phyloP scores from a whole-genome alignment of 2,113 vertebrate genomes.

The Neotoma lepida region DNA sequence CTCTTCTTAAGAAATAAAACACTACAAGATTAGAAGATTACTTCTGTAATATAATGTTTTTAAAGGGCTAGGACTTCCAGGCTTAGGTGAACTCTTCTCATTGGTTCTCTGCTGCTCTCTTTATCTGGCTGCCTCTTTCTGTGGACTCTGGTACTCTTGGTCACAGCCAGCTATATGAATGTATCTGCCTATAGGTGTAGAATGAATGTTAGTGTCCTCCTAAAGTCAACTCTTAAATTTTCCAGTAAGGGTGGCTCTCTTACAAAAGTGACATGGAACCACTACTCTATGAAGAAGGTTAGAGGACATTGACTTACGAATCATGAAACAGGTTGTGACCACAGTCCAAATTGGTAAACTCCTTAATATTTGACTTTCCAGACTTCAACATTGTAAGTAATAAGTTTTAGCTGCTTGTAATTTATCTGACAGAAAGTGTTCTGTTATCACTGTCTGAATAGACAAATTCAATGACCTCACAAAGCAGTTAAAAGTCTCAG shows the following conservation, averaged over 20 bases:
- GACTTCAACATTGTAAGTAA: not conserved
- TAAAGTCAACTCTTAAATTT: not conserved
- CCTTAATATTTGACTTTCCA: not conserved
- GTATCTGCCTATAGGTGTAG: not conserved
- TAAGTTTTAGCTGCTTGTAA: not conserved
- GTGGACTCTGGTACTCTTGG: fast-evolving
- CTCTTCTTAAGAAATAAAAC: not conserved
- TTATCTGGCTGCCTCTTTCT: not conserved
- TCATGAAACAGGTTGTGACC: not conserved
- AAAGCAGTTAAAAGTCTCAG: not conserved
- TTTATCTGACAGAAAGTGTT: not conserved
- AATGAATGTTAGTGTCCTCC: not conserved
- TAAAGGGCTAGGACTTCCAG: not conserved
- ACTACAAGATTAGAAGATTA: not conserved
- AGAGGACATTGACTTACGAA: too few relatives aligned
- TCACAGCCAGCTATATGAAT: not conserved
- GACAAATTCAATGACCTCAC: not conserved
- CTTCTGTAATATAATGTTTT: not conserved
- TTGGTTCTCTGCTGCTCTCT: not conserved
- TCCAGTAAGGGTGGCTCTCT: too few relatives aligned
- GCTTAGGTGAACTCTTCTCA: not conserved
- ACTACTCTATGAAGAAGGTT: too few relatives aligned
- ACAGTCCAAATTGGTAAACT: not conserved
- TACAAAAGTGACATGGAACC: fast-evolving
- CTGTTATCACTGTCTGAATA: not conserved